Evolutionary conservation across 2,113 vertebrate genomes (phyloP), one percentile per base, ranked within the genome.

Genomic region (Euleptes europaea): DNA sequence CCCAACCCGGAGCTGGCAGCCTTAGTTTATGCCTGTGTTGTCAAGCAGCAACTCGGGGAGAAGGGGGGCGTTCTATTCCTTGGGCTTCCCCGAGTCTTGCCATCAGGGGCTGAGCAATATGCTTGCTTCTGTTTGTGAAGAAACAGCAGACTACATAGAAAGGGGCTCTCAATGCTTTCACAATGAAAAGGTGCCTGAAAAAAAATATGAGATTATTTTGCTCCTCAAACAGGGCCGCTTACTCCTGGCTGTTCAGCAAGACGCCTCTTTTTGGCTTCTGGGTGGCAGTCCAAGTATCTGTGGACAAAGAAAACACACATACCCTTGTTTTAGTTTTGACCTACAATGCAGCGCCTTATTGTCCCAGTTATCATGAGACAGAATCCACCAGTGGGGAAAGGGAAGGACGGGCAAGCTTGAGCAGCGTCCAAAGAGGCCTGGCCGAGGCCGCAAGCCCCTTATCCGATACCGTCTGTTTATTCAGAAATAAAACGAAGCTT

Each of bases 251-350:
- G 28, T 44, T 75, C 51, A 60, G 51, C 17, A 57, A 44, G 66
- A 67, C 12, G 28, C 33, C 71, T 86, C 19, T 12, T 54, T 82
- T 38, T 76, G 72, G 31, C 70, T 54, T 76, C 63, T 76, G 85
- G 65, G 26, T 76, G 35, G 71, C 72, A 69, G 35, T 69, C 19
- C 57, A 86, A 81, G 26, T 82, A 86, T 35, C 85, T 86, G 72
- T 47, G 26, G 21, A 33, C 28, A 82, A 86, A 67, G 47, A 31
- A 38, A 33, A 86, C 11, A 76, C 11, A 76, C 0, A 3, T 19
- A 66, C 17, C 6, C 11, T 54, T 44, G 57, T 28, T 51, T 63
- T 83, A 57, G 19, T 66, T 44, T 75, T n/a, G 65, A 42, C 1
- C 31, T 23, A 1, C 31, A 69, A 15, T 49, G 44, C 38, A 26